Conservation (phyloP, 2,888 invertebrate genomes). For the Thereva unica region DNA sequence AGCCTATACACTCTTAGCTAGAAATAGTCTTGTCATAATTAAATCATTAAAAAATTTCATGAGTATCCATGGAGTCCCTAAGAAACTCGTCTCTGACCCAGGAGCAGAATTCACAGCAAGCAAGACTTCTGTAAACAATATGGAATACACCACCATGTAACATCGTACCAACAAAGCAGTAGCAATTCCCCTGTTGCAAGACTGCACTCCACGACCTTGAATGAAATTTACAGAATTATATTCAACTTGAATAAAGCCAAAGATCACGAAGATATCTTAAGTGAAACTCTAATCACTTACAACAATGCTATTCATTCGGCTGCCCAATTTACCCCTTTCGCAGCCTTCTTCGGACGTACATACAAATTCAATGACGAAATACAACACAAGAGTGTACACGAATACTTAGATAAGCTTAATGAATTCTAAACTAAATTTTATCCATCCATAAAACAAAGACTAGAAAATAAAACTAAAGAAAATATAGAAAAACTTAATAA, state of each 20-base stretch:
- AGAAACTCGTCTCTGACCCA: slow-evolving; percentile 34
- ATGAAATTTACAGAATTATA: slow-evolving; percentile 42
- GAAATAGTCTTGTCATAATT: slow-evolving; percentile 32
- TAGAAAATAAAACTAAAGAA: background rate
- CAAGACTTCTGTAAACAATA: slow-evolving; percentile 39
- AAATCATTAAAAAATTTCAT: slow-evolving; percentile 29
- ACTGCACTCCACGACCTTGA: slow-evolving; percentile 39
- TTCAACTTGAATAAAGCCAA: background rate
- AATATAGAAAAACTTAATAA: background rate
- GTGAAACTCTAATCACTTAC: slow-evolving; percentile 5
- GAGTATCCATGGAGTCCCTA: slow-evolving; percentile 31
- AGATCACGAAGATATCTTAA: slow-evolving; percentile 12
- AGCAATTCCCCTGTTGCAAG: slow-evolving; percentile 41
- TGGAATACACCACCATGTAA: slow-evolving; percentile 35
- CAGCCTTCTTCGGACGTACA: background rate
- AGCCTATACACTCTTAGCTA: slow-evolving; percentile 24
- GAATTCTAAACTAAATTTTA: slow-evolving; percentile 14
- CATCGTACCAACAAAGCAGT: slow-evolving; percentile 39
- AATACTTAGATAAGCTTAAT: slow-evolving; percentile 14
- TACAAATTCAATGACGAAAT: slow-evolving; percentile 5
- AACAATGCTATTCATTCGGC: slow-evolving; percentile 15
- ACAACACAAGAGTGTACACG: slow-evolving; percentile 9
- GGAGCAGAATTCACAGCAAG: slow-evolving; percentile 38
- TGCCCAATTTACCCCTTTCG: background rate
- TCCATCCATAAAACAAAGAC: background rate